These are phyloP conservation scores for Coccyzus lansbergi DNA, from an alignment of 2,797 vertebrate species.

Conservation along the genomic window DNA sequence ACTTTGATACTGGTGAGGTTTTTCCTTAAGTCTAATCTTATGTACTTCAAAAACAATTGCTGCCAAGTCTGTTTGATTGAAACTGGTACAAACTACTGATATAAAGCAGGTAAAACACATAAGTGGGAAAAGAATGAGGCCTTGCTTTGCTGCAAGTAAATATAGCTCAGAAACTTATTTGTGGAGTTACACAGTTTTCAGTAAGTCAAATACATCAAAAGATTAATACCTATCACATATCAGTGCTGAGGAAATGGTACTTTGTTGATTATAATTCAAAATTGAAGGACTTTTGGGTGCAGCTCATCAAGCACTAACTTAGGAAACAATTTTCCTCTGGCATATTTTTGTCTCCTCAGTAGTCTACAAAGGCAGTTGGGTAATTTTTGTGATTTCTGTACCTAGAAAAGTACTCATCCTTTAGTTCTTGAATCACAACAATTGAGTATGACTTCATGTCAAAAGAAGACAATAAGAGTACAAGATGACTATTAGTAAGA, in stretches of 20 bases:
- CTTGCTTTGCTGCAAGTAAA: neutral
- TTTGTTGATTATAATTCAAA: slow-evolving; percentile 21
- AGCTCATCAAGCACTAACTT: neutral
- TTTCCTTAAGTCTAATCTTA: neutral
- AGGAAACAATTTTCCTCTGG: neutral
- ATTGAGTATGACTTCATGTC: neutral
- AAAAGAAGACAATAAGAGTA: slow-evolving; percentile 12
- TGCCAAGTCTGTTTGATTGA: neutral
- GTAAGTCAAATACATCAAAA: neutral
- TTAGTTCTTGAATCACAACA: slow-evolving; percentile 45
- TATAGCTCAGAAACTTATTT: neutral
- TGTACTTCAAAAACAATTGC: neutral
- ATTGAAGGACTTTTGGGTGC: slow-evolving; percentile 1
- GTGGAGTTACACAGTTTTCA: neutral
- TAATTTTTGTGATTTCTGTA: neutral
- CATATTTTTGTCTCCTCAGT: neutral
- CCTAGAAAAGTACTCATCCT: slow-evolving; percentile 43
- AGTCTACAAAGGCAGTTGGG: neutral
- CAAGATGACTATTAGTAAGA: slow-evolving; percentile 37
- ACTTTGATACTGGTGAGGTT: neutral
- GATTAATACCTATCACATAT: neutral
- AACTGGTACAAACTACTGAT: neutral
- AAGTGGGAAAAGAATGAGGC: neutral
- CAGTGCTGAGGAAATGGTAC: neutral
- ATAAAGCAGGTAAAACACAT: neutral